Base-by-base conservation (phyloP, 2,888 invertebrate genomes). In the Colletes collaris region DNA sequence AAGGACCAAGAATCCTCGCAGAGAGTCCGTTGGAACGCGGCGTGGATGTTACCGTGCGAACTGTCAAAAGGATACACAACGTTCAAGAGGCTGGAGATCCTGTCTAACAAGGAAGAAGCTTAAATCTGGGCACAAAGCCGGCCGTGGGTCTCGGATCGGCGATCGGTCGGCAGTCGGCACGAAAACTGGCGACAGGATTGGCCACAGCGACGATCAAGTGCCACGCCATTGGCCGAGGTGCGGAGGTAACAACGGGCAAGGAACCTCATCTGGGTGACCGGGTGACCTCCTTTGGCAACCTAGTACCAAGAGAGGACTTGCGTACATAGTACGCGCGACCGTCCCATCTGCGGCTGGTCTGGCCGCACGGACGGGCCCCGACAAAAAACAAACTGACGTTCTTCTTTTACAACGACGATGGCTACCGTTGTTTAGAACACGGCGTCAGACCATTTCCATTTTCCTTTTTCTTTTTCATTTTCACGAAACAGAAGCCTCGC, bases 211-310 rank as follows among this genome's bases (percentile, higher is more conserved):
- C 78, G 82, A 85, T 76, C 84, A 85, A 82, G 83, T 70, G 79
- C 80, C 82, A 77, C 81, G 80, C 87, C 83, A 86, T 83, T 83
- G 79, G 79, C 79, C 85, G 85, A 83, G 83, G 85, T 76, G 75
- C 77, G 74, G 79, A 80, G 79, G 81, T 79, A 82, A 86, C 85
- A 64, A 84, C 89, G 90, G 91, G 88, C 91, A 92, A 92, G 86
- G 91, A 92, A 92, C 92, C 90, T 87, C 90, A 92, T 91, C 90
- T 92, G 89, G 92, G 92, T 92, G 88, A 92, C 92, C 92, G 89
- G 92, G 92, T 92, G 89, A 92, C 92, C 92, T 87, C 88, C 88
- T 91, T 92, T 79, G 65, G 55, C 84, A 83, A 82, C 87, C 88
- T 88, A 88, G 88, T 90, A 87, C 82, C 86, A 84, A 70, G 81